Evolutionary conservation across 2,888 invertebrate genomes (phyloP).

Genomic region (Coleophora deauratella): DNA sequence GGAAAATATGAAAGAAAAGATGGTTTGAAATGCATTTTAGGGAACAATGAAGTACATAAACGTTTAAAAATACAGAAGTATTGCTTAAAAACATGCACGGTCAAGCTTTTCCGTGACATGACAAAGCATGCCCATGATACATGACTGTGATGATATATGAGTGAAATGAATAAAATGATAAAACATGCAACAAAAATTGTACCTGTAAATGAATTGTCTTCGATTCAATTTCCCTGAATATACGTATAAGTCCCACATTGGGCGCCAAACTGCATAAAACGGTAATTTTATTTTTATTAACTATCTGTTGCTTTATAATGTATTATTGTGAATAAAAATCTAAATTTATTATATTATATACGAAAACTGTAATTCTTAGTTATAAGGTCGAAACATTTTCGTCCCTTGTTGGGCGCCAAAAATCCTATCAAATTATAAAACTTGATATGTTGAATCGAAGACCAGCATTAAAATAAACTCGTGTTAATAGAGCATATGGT

Average conservation of each 20-base stretch:
- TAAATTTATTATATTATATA: neutral
- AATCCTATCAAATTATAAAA: no score
- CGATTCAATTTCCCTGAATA: conserved; percentile 31
- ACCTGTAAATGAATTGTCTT: conserved; percentile 39
- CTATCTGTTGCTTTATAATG: neutral
- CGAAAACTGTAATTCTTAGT: neutral
- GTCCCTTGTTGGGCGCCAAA: no score
- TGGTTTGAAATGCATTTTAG: no score
- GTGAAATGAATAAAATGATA: conserved; percentile 33
- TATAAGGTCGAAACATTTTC: neutral
- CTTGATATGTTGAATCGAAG: conserved; percentile 33
- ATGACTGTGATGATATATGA: neutral
- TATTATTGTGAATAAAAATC: neutral
- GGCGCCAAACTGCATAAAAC: conserved; percentile 13
- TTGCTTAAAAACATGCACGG: no score
- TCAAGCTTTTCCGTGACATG: neutral
- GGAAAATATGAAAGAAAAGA: no score
- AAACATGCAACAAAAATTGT: conserved; percentile 60
- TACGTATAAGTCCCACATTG: conserved; percentile 4
- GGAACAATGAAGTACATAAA: no score
- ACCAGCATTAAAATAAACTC: conserved; percentile 48
- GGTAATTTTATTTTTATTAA: neutral
- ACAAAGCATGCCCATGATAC: no score
- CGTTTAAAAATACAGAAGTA: no score
- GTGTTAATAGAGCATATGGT: conserved; percentile 58